These are phyloP conservation scores for Muraenolepis orangiensis DNA, from an alignment of 2,797 vertebrate species.

Conservation along the genomic window DNA sequence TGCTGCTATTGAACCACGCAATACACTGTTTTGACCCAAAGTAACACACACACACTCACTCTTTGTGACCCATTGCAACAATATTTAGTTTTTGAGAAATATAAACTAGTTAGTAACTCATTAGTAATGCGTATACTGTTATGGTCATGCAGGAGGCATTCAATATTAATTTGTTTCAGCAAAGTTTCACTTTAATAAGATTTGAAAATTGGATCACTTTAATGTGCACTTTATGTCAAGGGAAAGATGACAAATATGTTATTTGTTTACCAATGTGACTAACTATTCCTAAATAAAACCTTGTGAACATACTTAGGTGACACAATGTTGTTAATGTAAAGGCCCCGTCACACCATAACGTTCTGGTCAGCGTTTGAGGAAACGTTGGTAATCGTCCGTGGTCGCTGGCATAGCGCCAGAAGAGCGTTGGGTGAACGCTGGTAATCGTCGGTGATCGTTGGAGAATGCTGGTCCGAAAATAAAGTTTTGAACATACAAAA, in stretches of 20 bases:
- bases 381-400: no score
- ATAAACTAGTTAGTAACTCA: background rate
- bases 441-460: no score
- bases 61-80: background rate
- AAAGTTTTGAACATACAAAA: no score
- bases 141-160: background rate
- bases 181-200: background rate
- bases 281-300: background rate
- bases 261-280: background rate
- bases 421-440: no score
- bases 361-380: no score
- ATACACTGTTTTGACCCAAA: background rate
- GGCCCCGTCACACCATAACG: no score
- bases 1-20: background rate
- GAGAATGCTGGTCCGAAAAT: no score
- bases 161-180: background rate
- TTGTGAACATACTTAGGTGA: background rate
- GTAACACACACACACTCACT: background rate
- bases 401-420: no score
- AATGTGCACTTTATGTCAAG: background rate
- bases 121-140: constrained; percentile 1
- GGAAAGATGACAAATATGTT: background rate
- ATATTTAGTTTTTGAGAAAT: constrained; percentile 1
- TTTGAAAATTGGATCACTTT: background rate
- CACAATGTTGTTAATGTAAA: no score